These are phyloP conservation scores for Zosterops japonicus DNA, from an alignment of 2,113 vertebrate genomes.

Conservation along the genomic window DNA sequence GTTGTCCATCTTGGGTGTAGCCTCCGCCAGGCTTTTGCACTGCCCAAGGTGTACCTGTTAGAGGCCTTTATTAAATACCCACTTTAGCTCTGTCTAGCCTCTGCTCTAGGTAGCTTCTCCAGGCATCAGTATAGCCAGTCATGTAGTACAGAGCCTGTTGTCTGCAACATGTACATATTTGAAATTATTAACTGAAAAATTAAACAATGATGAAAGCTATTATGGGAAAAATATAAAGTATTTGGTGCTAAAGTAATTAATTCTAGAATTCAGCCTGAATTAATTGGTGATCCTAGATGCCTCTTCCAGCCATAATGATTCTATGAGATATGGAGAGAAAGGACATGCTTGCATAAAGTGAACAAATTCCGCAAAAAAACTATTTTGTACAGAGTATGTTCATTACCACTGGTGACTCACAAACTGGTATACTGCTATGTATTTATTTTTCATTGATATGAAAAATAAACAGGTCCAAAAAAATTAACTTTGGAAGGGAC, in stretches of 20 bases:
- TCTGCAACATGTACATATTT: not conserved
- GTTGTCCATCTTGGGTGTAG: not conserved
- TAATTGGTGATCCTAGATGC: not conserved
- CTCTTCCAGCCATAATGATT: not conserved
- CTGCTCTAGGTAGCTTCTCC: not conserved
- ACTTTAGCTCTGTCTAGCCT: not conserved
- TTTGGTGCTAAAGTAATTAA: not conserved
- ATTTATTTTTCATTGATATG: not conserved
- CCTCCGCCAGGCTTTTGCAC: not conserved
- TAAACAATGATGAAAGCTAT: not conserved
- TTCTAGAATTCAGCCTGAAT: not conserved
- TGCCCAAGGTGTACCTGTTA: not conserved
- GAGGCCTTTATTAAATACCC: not conserved
- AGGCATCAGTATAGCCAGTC: not conserved
- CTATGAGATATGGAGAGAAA: not conserved
- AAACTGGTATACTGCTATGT: not conserved
- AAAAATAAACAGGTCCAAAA: not conserved
- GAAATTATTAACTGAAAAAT: not conserved
- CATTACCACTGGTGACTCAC: not conserved
- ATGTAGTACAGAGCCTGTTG: accelerated
- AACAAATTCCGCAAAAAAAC: not conserved
- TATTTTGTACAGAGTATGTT: not conserved
- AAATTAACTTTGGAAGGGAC: not conserved
- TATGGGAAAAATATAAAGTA: not conserved
- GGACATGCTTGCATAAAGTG: not conserved